Base-by-base conservation (phyloP, 1,140 invertebrate species). In the Lasaia peninsularis region DNA sequence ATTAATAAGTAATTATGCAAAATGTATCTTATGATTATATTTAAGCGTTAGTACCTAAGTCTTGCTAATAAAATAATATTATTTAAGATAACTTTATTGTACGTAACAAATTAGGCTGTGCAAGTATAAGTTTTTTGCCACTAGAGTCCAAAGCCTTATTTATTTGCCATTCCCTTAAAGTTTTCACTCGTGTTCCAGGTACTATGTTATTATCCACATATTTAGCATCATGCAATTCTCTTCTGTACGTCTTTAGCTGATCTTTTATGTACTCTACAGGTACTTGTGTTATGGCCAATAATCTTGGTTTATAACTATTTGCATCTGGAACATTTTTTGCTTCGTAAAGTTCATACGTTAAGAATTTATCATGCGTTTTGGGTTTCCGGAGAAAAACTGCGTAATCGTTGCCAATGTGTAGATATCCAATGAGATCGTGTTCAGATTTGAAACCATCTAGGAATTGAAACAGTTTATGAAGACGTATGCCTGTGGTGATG, bases 121-220 rank as follows among this genome's bases (percentile, higher is more conserved):
- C 11, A 12, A 51, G 4, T 28, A 28, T 14, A 28, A 28, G 9
- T 11, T 65, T 56, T 31, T 40, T 40, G 14, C 16, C 12, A 18
- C 60, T 52, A 4, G 63, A 61, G 7, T 61, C 66, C 8, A 86
- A 54, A 1, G 77, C 75, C 28, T 66, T 64, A 7, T 75, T 64
- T 68, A 87, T 82, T 49, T 86, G 84, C 84, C 84, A 87, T 60
- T 87, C 84, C 20, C 81, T 69, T 21, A 87, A 52, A 1, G 80
- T 84, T 54, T 73, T 68, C 18, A 86, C 73, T 54, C 65, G 56
- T 4, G 80, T 81, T 5, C 84, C 84, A 2, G 84, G 84, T 10
- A 87, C 67, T 3, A 70, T 40, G 44, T 79, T 76, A 14, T 68
- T 54, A 52, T 85, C 72, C 5, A 73, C 62, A 61, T 86, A 83